Percentiles rank a stretch among this genome's conserved stretches.
Evolutionary conservation across 2,113 vertebrate genomes (phyloP).

Genomic region (Mus pahari): DNA sequence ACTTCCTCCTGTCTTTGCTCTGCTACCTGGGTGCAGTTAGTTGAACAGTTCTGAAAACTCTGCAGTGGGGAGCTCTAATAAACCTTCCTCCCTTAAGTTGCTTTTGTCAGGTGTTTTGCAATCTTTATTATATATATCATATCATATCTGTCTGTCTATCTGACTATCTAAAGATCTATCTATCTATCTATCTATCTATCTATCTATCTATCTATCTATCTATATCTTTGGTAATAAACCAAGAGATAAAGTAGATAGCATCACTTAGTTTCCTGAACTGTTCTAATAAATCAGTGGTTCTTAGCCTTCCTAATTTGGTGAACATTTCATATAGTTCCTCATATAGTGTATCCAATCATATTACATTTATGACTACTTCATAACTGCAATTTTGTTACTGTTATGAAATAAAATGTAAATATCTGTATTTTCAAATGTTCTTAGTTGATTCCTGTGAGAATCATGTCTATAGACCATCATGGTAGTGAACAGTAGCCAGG

Average conservation of each 20-base stretch:
- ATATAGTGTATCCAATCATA: not conserved
- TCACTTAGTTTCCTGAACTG: not conserved
- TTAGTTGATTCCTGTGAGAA: not conserved
- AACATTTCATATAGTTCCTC: not conserved
- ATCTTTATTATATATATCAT: not conserved
- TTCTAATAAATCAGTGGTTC: not conserved
- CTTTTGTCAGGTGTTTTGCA: not conserved
- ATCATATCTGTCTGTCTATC: no score
- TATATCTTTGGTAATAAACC: not conserved
- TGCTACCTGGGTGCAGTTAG: not conserved
- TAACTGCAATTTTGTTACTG: not conserved
- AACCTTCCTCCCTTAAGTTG: not conserved
- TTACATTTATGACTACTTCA: not conserved
- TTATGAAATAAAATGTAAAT: not conserved
- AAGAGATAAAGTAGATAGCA: not conserved
- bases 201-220: not conserved
- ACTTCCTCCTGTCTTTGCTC: not conserved
- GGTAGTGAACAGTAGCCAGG: not conserved
- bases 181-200: not conserved
- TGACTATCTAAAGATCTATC: no score
- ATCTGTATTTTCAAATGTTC: not conserved
- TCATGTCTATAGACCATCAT: not conserved
- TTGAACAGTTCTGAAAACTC: not conserved
- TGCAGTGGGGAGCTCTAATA: not conserved
- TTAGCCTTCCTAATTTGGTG: not conserved